Evolutionary conservation across 2,888 invertebrate genomes (phyloP).

Genomic region (Drosophila stalkeri): DNA sequence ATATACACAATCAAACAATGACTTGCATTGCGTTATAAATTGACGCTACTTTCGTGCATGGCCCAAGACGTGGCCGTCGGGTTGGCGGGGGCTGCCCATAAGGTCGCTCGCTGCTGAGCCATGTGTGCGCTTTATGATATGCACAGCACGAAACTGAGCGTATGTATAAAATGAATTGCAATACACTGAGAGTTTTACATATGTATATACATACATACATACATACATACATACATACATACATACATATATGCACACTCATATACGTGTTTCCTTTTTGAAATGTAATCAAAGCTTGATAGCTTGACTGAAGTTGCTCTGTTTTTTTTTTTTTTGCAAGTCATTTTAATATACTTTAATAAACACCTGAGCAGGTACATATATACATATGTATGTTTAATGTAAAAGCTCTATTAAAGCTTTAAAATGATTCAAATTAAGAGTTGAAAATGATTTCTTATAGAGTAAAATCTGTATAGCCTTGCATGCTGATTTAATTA

Average conservation of each 20-base stretch:
- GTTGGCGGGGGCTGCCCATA: neutral
- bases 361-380: neutral
- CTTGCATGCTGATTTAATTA: neutral
- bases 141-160: slow-evolving; percentile 42
- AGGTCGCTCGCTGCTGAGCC: neutral
- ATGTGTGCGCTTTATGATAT: slow-evolving; percentile 42
- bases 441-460: neutral
- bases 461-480: no score
- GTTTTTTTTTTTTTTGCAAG: neutral
- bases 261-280: neutral
- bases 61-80: neutral
- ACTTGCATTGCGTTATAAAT: slow-evolving; percentile 68
- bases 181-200: slow-evolving; percentile 9
- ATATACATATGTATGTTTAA: no score
- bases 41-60: slow-evolving; percentile 39
- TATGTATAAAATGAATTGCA: slow-evolving; percentile 30
- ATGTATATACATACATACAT: neutral
- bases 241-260: neutral
- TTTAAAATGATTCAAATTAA: no score
- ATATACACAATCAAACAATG: slow-evolving; percentile 68
- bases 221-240: no score
- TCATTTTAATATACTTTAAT: slow-evolving; percentile 1
- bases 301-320: neutral
- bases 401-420: no score
- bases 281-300: slow-evolving; percentile 1